A percentile compares a stretch with the other conserved stretches of the same genome.
Evolutionary conservation across 1,140 invertebrate genomes (phyloP).

Genomic region (Nomia melanderi): DNA sequence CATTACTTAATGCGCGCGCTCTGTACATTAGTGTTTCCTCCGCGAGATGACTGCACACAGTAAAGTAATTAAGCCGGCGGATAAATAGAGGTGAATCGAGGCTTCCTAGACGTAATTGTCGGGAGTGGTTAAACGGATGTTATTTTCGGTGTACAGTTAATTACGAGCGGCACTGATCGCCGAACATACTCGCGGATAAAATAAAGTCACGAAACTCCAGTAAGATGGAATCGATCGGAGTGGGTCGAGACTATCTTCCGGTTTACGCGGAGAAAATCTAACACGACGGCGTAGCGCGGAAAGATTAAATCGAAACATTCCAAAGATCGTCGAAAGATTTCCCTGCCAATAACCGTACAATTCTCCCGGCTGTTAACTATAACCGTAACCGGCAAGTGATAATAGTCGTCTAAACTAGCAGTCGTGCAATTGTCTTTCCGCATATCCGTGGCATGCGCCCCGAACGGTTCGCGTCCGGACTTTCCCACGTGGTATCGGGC

Average conservation of each 20-base stretch:
- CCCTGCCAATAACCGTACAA: neutral
- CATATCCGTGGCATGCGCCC: neutral
- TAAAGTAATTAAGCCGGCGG: neutral
- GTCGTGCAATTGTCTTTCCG: neutral
- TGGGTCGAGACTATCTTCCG: too few species aligned
- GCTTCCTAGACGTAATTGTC: too few species aligned
- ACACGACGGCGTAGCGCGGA: too few species aligned
- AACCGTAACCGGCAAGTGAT: slow-evolving; percentile 10
- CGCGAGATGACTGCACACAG: neutral
- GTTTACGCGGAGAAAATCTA: too few species aligned
- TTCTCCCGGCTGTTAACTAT: neutral
- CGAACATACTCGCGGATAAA: too few species aligned
- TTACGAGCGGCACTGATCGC: too few species aligned
- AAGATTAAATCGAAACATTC: neutral
- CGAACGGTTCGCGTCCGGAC: neutral
- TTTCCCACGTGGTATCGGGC: slow-evolving; percentile 13
- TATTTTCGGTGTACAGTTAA: too few species aligned
- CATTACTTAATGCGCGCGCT: neutral
- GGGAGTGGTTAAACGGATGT: too few species aligned
- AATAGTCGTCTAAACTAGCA: slow-evolving; percentile 9
- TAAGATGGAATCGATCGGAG: too few species aligned
- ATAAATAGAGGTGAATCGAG: neutral
- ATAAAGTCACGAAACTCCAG: too few species aligned
- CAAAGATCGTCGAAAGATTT: neutral
- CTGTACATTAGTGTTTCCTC: neutral